Evolutionary conservation across 2,113 vertebrate species (phyloP).

Genomic region (Cariama cristata): DNA sequence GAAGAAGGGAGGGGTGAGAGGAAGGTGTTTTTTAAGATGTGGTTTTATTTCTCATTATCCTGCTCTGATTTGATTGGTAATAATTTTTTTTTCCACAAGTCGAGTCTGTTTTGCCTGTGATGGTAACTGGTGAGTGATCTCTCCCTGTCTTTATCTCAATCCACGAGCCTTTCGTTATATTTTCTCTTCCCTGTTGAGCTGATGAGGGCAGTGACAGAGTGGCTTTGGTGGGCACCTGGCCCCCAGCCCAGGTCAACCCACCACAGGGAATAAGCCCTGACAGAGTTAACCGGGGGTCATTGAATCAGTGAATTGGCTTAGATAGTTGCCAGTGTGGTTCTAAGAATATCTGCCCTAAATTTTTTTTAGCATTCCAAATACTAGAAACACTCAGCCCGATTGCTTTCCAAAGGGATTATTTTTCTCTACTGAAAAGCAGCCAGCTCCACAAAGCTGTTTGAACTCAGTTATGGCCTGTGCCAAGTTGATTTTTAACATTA

Average conservation of each 20-base stretch:
- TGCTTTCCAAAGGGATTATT: constrained; percentile 64
- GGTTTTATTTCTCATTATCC: background rate
- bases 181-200: background rate
- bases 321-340: background rate
- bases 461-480: constrained; percentile 2
- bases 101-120: background rate
- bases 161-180: fast-evolving
- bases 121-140: background rate
- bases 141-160: background rate
- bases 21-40: background rate
- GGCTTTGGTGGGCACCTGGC: background rate
- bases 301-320: constrained; percentile 27
- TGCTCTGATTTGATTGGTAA: background rate
- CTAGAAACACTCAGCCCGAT: constrained; percentile 35
- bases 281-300: background rate
- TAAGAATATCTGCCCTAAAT: constrained; percentile 56
- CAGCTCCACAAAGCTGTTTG: constrained; percentile 43
- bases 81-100: background rate
- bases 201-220: background rate
- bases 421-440: constrained; percentile 41
- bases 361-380: constrained; percentile 47
- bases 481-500: constrained; percentile 52
- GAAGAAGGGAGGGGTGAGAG: background rate
- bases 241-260: background rate
- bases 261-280: background rate